Percentiles rank a stretch among this genome's conserved stretches.
Evolutionary conservation across 2,113 vertebrate species (phyloP).

Genomic region (Lampris incognitus): DNA sequence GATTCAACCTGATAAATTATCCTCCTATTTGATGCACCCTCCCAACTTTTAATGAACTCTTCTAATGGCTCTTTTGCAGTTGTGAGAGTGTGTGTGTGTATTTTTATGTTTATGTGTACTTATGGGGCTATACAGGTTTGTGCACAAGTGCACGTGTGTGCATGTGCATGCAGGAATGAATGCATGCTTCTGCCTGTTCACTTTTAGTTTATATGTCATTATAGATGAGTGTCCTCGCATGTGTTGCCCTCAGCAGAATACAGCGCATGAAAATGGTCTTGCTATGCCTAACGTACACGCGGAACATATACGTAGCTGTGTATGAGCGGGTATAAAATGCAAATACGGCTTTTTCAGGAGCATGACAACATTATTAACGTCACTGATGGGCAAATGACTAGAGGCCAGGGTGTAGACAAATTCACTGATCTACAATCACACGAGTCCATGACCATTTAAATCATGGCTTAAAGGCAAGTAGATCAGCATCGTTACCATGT

Average conservation of each 20-base stretch:
- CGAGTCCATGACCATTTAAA: background rate
- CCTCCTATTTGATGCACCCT: conserved; percentile 22
- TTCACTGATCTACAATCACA: background rate
- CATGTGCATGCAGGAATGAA: too few species aligned
- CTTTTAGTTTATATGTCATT: background rate
- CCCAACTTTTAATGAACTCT: conserved; percentile 31
- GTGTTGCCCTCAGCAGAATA: background rate
- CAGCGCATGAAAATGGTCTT: too few species aligned
- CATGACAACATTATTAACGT: background rate
- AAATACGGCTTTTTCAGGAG: background rate
- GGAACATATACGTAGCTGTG: background rate
- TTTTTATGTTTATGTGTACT: background rate
- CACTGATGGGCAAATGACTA: background rate
- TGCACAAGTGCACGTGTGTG: too few species aligned
- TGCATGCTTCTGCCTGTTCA: background rate
- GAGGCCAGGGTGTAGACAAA: background rate
- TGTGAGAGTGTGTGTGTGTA: background rate
- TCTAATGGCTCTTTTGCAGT: conserved; percentile 17
- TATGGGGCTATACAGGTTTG: too few species aligned
- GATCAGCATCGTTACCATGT: background rate
- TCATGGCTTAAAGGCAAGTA: background rate
- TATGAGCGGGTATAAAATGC: background rate
- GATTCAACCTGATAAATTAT: conserved; percentile 18
- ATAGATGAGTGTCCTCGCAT: background rate
- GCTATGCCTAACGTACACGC: background rate